These are phyloP conservation scores for Epizoanthus ramosus DNA, from an alignment of 92 coral and sea anemone species.

Conservation along the genomic window DNA sequence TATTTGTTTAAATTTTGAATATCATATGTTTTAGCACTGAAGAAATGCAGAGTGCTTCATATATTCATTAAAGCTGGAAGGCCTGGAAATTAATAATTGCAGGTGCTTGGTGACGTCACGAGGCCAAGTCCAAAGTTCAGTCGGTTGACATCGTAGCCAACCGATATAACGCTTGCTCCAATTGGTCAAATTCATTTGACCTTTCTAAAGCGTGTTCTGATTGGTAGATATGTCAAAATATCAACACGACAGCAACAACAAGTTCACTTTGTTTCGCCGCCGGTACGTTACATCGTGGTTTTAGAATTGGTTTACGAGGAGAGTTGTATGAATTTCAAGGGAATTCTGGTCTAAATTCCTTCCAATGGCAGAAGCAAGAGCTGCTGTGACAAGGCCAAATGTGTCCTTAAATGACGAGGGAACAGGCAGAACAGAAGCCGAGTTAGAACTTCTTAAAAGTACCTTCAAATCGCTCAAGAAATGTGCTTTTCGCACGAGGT, in stretches of 20 bases:
- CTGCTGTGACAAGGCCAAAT: conserved; percentile 93
- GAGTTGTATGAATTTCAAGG: background rate
- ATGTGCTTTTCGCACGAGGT: conserved; percentile 96
- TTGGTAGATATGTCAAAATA: conserved; percentile 6
- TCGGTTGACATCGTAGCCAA: background rate
- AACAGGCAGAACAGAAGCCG: conserved; percentile 95
- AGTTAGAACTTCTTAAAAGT: conserved; percentile 91
- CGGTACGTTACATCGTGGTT: conserved; percentile 31
- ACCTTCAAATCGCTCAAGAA: conserved; percentile 84
- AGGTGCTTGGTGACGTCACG: too few species aligned
- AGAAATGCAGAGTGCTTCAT: too few species aligned
- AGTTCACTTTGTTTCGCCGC: background rate
- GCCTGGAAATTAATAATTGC: too few species aligned
- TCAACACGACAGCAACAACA: background rate
- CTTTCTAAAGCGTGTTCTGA: conserved; percentile 11
- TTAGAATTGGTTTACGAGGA: too few species aligned
- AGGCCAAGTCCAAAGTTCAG: conserved; percentile 22
- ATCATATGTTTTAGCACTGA: too few species aligned
- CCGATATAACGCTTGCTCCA: background rate
- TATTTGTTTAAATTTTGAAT: too few species aligned
- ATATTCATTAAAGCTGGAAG: too few species aligned
- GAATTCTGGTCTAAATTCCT: background rate
- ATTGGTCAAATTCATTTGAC: background rate
- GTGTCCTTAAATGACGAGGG: conserved; percentile 91
- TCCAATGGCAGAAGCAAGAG: conserved; percentile 98